Conservation (phyloP, 1,140 invertebrate genomes). For the Leptonema lineaticorne region DNA sequence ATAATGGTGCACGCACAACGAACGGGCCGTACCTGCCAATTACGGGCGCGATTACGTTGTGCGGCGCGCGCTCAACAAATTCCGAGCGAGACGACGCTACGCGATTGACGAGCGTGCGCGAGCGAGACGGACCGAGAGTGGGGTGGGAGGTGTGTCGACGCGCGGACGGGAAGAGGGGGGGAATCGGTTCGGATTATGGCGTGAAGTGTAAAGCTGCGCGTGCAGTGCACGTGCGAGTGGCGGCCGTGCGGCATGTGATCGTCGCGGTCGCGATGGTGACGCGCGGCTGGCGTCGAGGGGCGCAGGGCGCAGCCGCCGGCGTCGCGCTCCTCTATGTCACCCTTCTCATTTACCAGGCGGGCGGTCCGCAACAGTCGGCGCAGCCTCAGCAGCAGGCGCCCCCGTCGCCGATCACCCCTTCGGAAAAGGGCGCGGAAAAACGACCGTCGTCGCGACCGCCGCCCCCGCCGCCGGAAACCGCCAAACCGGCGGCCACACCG, state of each 20-base stretch:
- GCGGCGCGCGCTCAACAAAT: no score
- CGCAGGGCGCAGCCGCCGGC: conserved; percentile 32
- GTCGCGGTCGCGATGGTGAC: conserved; percentile 12
- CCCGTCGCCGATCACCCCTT: background rate
- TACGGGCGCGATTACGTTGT: background rate
- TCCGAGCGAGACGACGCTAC: background rate
- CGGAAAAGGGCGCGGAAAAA: background rate
- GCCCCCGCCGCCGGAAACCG: conserved; percentile 16
- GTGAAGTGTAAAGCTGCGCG: background rate
- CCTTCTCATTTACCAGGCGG: conserved; percentile 27
- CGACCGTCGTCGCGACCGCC: background rate
- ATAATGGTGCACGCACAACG: background rate
- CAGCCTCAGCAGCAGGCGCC: background rate
- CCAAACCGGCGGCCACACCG: conserved; percentile 62
- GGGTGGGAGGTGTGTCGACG: background rate
- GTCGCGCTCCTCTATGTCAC: conserved; percentile 29
- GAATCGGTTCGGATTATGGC: background rate
- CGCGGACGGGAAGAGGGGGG: background rate
- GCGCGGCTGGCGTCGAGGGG: conserved; percentile 33
- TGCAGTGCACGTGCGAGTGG: conserved; percentile 2
- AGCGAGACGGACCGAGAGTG: background rate
- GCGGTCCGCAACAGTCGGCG: background rate
- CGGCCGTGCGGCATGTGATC: conserved; percentile 21
- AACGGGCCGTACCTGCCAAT: background rate
- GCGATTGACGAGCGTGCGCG: background rate